Percentiles rank a stretch among this genome's conserved stretches.
Evolutionary conservation across 1,140 invertebrate species (phyloP).

Genomic region (Aphidius gifuensis): DNA sequence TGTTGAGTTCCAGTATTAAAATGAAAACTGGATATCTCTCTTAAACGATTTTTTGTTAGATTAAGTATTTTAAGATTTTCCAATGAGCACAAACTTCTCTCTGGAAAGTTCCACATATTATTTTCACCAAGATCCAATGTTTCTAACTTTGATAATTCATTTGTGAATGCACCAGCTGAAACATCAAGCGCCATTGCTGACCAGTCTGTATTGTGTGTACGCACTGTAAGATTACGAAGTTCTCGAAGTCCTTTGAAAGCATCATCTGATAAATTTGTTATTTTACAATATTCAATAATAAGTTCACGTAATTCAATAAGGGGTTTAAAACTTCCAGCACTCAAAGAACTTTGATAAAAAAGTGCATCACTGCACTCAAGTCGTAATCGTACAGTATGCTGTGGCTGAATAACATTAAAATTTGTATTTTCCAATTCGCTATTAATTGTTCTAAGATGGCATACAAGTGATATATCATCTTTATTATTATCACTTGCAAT

Average conservation of each 20-base stretch:
- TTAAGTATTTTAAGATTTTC: constrained; percentile 74
- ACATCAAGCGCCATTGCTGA: constrained; percentile 79
- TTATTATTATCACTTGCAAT: constrained; percentile 63
- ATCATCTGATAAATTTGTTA: constrained; percentile 80
- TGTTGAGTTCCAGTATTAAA: constrained; percentile 63
- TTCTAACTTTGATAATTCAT: constrained; percentile 71
- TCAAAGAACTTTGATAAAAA: constrained; percentile 83
- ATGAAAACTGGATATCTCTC: constrained; percentile 73
- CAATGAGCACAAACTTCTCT: constrained; percentile 77
- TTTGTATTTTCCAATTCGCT: constrained; percentile 87
- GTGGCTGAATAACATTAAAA: constrained; percentile 83
- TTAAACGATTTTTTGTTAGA: constrained; percentile 76
- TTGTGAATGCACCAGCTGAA: constrained; percentile 69
- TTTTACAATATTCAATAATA: constrained; percentile 86
- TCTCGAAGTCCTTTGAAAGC: constrained; percentile 78
- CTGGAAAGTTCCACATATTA: constrained; percentile 81
- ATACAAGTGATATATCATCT: constrained; percentile 73
- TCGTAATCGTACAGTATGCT: constrained; percentile 76
- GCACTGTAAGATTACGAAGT: constrained; percentile 77
- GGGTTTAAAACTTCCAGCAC: constrained; percentile 78
- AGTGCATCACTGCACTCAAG: constrained; percentile 81
- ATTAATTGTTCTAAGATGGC: constrained; percentile 79
- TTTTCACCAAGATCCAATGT: constrained; percentile 82
- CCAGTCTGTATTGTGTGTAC: constrained; percentile 87
- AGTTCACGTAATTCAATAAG: constrained; percentile 78